Evolutionary conservation across 2,888 invertebrate genomes (phyloP), one percentile per base, ranked within the genome.

Genomic region (Cheilosia urbana): DNA sequence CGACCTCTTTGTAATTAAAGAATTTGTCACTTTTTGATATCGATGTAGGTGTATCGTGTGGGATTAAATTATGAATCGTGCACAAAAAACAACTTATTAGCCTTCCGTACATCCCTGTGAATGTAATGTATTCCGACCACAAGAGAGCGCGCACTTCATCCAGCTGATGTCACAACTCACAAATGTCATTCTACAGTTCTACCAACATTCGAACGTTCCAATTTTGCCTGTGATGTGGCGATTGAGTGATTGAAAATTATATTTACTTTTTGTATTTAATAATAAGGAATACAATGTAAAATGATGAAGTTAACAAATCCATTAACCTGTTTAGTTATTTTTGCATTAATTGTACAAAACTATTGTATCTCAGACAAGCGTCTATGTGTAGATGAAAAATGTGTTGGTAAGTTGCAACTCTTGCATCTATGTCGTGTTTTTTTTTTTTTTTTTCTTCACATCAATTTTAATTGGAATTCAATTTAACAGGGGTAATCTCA

Each of bases 311-410:
- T 45, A n/a, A 49, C 57, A 45, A 85, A 66, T 65, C n/a, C 45
- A 79, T 53, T 78, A 45, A 66, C 47, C 60, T 49, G 76, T 62
- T 51, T 82, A 60, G 51, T 68, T 49, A 66, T 79, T 45, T 78
- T 81, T 60, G 49, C 66, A 60, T 58, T 87, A 30, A 78, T 81
- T 47, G 76, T 68, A 79, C 87, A 82, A 57, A 88, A 89, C 88
- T 89, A 93, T 90, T 92, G 93, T 92, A 92, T 95, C 89, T 95
- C 96, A 72, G 94, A 96, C 90, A 94, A 95, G 92, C 94, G 95
- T 89, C 92, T 94, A 90, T 96, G 96, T 93, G 95, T 93, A 88
- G 95, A 96, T 93, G 92, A 93, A 91, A 92, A 94, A 90, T 96
- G 96, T 92, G 93, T 93, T 92, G 94, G 96, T 96, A 93, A 91